Conservation (phyloP, 1,140 invertebrate species). For the Diploscapter pachys region DNA sequence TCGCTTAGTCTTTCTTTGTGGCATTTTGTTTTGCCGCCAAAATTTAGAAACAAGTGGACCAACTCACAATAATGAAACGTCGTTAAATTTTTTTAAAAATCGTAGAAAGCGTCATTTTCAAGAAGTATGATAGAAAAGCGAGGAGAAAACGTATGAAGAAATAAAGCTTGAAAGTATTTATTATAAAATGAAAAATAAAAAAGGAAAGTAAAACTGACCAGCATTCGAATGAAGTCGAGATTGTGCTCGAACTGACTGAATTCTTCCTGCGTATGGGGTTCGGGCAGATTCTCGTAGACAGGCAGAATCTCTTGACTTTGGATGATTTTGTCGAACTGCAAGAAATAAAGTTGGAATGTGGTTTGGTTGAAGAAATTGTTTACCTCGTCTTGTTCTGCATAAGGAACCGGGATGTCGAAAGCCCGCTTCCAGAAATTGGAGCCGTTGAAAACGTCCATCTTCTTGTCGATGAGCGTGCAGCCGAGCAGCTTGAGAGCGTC, state of each 20-base stretch:
- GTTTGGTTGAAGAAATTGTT: slow-evolving; percentile 14
- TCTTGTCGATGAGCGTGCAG: slow-evolving; percentile 43
- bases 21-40: too few species aligned
- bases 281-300: slow-evolving; percentile 37
- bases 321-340: slow-evolving; percentile 11
- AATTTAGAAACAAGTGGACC: too few species aligned
- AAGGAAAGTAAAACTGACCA: slow-evolving; percentile 33
- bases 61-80: too few species aligned
- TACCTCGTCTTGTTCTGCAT: slow-evolving; percentile 12
- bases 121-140: too few species aligned
- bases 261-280: slow-evolving; percentile 26
- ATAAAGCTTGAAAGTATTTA: too few species aligned
- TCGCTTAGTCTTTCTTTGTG: too few species aligned
- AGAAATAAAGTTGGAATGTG: slow-evolving; percentile 17
- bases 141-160: too few species aligned
- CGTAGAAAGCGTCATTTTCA: too few species aligned
- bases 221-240: slow-evolving; percentile 47
- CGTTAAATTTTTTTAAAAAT: too few species aligned
- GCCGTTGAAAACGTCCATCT: slow-evolving; percentile 39
- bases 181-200: not conserved
- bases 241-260: slow-evolving; percentile 33
- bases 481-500: slow-evolving; percentile 47
- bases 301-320: not conserved
- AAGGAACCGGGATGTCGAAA: slow-evolving; percentile 24
- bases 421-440: slow-evolving; percentile 36